Conservation (phyloP, 2,797 vertebrate genomes). For the Chrysolophus pictus region DNA sequence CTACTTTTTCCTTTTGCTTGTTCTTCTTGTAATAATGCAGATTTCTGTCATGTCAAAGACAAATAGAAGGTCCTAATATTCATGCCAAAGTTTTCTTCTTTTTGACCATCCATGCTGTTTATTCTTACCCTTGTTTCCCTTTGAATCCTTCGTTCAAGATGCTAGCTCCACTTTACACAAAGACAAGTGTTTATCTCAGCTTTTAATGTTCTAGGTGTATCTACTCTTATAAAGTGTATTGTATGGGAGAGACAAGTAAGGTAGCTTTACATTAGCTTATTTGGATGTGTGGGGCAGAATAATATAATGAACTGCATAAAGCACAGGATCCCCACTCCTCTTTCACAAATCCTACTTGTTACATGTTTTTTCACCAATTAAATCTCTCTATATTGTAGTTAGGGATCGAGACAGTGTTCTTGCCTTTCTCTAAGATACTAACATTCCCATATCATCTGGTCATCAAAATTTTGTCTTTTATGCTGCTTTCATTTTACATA, state of each 20-base stretch:
- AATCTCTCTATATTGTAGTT: neutral
- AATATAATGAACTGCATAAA: neutral
- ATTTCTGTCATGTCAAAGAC: slow-evolving; percentile 8
- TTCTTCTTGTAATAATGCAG: slow-evolving; percentile 1
- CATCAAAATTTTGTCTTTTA: neutral
- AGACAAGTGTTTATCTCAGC: neutral
- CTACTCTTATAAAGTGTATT: neutral
- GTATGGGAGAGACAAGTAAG: neutral
- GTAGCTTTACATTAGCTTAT: neutral
- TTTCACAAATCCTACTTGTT: neutral
- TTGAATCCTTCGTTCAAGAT: neutral
- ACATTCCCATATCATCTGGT: neutral
- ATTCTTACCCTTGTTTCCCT: neutral
- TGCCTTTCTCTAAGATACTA: neutral
- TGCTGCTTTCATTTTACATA: neutral
- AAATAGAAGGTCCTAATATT: neutral
- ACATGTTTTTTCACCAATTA: neutral
- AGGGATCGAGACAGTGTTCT: too few species aligned
- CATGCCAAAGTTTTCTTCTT: neutral
- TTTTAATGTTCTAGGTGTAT: neutral
- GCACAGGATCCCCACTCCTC: rapidly evolving
- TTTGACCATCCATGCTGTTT: neutral
- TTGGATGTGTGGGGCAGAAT: neutral
- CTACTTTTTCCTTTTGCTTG: neutral
- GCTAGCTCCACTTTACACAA: neutral